Evolutionary conservation across 2,113 vertebrate species (phyloP).

Genomic region (Gnathonemus echidnorhynchus): DNA sequence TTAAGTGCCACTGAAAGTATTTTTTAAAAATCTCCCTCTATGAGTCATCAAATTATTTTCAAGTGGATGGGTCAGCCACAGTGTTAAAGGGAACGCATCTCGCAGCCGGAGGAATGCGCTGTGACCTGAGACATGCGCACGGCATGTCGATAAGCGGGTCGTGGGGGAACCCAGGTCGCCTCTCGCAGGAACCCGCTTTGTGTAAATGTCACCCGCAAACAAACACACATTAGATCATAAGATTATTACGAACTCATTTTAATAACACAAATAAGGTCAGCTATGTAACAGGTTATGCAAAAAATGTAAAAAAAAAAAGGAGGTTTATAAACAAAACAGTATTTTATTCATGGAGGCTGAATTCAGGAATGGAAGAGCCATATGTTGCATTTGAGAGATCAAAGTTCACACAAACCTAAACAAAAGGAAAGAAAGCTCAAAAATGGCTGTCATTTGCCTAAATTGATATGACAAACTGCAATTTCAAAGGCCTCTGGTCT

Average conservation of each 20-base stretch:
- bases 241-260: not conserved
- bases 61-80: slow-evolving; percentile 26
- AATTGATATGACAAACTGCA: not conserved
- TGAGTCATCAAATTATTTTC: slow-evolving; percentile 26
- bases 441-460: not conserved
- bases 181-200: not conserved
- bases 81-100: slow-evolving; percentile 24
- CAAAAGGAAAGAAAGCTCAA: not conserved
- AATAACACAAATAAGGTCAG: not conserved
- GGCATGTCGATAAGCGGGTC: not conserved
- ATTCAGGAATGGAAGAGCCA: not conserved
- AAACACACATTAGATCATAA: not conserved
- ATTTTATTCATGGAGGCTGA: not conserved
- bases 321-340: not conserved
- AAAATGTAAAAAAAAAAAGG: not conserved
- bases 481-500: not conserved
- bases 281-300: not conserved
- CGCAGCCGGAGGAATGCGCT: slow-evolving; percentile 1
- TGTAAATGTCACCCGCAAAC: not conserved
- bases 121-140: not conserved
- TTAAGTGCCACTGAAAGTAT: not conserved
- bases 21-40: not conserved
- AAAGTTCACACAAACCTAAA: not conserved
- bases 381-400: not conserved
- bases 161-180: not conserved